Base-by-base conservation (phyloP, 2,113 vertebrate species). In the Elaphurus davidianus region DNA sequence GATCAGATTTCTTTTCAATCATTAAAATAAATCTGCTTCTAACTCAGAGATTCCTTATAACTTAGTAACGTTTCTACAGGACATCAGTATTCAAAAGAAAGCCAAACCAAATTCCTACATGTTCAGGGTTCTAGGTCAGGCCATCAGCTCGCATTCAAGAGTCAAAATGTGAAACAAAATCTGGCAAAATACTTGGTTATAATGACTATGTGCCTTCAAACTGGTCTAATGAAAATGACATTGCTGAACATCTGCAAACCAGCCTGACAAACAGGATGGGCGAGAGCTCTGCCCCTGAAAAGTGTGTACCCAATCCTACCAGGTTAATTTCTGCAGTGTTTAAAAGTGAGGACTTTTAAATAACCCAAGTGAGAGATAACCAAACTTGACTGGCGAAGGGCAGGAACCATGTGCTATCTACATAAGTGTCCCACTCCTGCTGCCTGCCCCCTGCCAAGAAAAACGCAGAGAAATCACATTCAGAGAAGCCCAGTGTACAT, bases 281-380 rank as follows among this genome's bases (percentile, higher is more conserved):
- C 90, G 47, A 86, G 54, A 93, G 85, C 21, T 97, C 62, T 86
- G 89, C 54, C 71, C 67, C 15, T 43, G 79, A 67, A 97, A 96
- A 90, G 97, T 25, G 76, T 97, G 95, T 95, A 94, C 67, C 59
- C 84, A 36, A 55, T 30, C 86, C 33, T 83, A 67, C 36, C 95
- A 30, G 33, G 90, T 27, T 88, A 62, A 84, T 94, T 90, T 71
- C 55, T 94, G 96, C 95, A 84, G 64, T 87, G 54, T 84, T 96
- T 95, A 86, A 97, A 97, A 97, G 97, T 40, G 36, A 60, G 98
- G 43, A 27, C 11, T 79, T 98, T 83, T 27, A 94, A 95, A 57
- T 27, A 84, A 92, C 21, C 27, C 8, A 81, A 45, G 54, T 71
- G 79, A 84, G 64, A 0, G 60, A 91, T 92, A 90, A 76, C 25